A percentile compares a stretch with the other conserved stretches of the same genome.
Conservation (phyloP, 2,888 invertebrate species). For the Buathra laborator region DNA sequence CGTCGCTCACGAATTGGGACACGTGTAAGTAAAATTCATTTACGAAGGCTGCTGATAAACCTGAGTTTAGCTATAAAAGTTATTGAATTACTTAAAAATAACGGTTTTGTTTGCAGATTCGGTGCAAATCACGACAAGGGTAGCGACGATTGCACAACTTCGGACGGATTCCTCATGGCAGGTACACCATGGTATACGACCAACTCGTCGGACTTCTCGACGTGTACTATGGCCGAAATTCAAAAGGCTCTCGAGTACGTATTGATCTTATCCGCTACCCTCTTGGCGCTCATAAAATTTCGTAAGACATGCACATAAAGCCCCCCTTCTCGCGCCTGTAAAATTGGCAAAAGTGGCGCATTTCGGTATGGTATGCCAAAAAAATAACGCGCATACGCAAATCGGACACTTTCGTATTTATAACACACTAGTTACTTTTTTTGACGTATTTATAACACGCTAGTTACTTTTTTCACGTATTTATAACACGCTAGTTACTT, state of each 20-base stretch:
- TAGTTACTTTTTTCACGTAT: too few species aligned
- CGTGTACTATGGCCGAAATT: conserved; percentile 28
- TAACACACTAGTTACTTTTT: too few species aligned
- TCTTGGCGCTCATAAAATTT: not conserved
- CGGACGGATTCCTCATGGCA: conserved; percentile 48
- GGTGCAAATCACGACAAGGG: conserved; percentile 26
- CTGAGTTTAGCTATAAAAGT: not conserved
- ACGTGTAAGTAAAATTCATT: conserved; percentile 37
- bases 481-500: too few species aligned
- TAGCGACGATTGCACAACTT: not conserved
- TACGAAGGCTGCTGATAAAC: not conserved
- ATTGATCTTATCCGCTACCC: too few species aligned
- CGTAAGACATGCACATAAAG: too few species aligned
- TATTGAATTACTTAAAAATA: not conserved
- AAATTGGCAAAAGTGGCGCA: too few species aligned
- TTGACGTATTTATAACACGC: too few species aligned
- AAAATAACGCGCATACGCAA: accelerated
- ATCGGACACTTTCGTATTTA: too few species aligned
- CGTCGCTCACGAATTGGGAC: conserved; percentile 62
- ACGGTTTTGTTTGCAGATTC: conserved; percentile 12
- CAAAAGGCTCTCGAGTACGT: conserved; percentile 16
- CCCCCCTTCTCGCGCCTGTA: too few species aligned
- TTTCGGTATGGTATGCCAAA: not conserved
- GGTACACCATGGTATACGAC: conserved; percentile 1
- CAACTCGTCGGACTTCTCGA: conserved; percentile 57